phyloP scores from a whole-genome alignment of 2,797 vertebrate genomes.

The Sarcoramphus papa region DNA sequence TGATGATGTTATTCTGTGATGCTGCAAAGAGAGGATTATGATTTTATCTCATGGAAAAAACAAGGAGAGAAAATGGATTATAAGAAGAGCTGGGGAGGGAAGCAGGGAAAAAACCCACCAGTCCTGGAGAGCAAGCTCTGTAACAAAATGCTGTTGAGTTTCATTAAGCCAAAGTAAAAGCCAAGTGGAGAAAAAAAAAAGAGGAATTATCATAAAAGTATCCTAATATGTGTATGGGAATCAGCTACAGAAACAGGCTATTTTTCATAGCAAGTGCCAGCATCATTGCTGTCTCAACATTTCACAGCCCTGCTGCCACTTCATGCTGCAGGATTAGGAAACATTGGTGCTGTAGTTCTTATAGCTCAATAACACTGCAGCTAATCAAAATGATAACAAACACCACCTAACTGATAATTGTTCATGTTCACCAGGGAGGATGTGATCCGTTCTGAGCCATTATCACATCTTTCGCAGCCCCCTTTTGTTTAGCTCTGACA shows the following conservation, averaged over 20 bases:
- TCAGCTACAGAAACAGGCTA: background rate
- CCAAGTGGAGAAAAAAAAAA: background rate
- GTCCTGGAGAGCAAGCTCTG: background rate
- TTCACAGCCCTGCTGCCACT: background rate
- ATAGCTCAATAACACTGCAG: background rate
- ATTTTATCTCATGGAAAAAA: background rate
- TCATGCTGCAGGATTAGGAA: background rate
- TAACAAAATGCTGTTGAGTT: background rate
- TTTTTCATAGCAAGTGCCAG: background rate
- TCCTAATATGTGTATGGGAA: background rate
- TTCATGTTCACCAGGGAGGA: background rate
- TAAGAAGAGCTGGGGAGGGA: background rate
- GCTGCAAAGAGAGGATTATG: slow-evolving; percentile 40
- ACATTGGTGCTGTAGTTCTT: rapidly evolving
- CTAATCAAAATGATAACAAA: background rate
- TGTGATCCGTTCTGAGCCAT: background rate
- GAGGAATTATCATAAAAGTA: background rate
- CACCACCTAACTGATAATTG: background rate
- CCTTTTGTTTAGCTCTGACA: background rate
- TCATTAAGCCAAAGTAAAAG: background rate
- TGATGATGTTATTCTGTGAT: slow-evolving; percentile 3
- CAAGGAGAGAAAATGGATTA: background rate
- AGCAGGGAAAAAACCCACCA: background rate
- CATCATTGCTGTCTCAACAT: rapidly evolving
- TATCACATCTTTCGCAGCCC: background rate